phyloP scores from a whole-genome alignment of 2,113 vertebrate species.

The Polypterus bichir region DNA sequence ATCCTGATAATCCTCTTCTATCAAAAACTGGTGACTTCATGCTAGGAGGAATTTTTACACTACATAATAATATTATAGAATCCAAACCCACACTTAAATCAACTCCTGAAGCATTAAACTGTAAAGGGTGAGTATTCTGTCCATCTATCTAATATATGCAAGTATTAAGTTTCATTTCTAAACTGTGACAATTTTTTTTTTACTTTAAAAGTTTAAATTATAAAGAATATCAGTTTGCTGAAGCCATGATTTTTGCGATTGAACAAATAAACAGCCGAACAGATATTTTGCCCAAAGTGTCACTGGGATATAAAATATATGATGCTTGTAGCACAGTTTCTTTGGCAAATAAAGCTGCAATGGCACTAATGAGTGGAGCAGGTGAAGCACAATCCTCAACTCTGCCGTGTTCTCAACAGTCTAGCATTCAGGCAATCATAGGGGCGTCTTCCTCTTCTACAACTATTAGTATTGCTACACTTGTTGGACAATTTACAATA shows the following conservation, averaged over 20 bases:
- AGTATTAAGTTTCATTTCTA: not conserved
- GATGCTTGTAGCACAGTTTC: conserved; percentile 51
- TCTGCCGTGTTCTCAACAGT: conserved; percentile 28
- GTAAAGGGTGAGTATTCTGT: conserved; percentile 37
- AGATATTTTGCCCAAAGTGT: conserved; percentile 39
- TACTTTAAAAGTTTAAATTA: conserved; percentile 4
- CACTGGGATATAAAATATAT: conserved; percentile 52
- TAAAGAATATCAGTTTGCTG: conserved; percentile 43
- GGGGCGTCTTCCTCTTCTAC: conserved; percentile 52
- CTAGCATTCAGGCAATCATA: conserved; percentile 45
- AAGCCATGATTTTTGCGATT: conserved; percentile 57
- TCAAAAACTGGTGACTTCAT: conserved; percentile 41
- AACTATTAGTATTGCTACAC: conserved; percentile 50
- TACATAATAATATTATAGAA: conserved; percentile 38
- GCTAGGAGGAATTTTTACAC: conserved; percentile 49
- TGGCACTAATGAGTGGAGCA: conserved; percentile 44
- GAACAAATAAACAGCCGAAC: conserved; percentile 55
- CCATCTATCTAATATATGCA: too few species aligned
- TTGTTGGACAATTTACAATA: conserved; percentile 48
- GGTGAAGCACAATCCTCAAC: conserved; percentile 16
- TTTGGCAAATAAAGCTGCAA: conserved; percentile 43
- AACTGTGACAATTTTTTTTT: not conserved
- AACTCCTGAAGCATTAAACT: conserved; percentile 30
- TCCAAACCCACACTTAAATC: conserved; percentile 32
- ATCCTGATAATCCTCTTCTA: conserved; percentile 37